Percentiles rank a stretch among this genome's conserved stretches.
phyloP scores from a whole-genome alignment of 2,888 invertebrate genomes.

The Mechanitis mazaeus region DNA sequence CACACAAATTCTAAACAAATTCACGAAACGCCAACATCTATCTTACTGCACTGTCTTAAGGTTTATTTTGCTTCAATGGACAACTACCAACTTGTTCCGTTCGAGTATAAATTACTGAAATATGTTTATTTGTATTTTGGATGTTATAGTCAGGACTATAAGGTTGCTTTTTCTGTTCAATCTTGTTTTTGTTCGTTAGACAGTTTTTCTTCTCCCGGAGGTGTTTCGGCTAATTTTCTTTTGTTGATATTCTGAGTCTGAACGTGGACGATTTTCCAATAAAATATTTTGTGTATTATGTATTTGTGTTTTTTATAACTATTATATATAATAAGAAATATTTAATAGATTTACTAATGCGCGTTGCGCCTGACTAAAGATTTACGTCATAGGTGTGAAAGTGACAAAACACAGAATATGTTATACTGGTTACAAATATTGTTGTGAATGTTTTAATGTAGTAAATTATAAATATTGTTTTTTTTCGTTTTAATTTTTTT shows the following conservation, averaged over 20 bases:
- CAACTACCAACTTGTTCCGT: slow-evolving; percentile 6
- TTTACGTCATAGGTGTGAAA: no score
- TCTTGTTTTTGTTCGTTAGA: slow-evolving; percentile 4
- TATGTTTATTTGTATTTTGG: slow-evolving; percentile 5
- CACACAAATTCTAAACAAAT: slow-evolving; percentile 10
- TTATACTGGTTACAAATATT: no score
- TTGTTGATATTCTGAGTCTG: slow-evolving; percentile 4
- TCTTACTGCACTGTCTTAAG: neutral
- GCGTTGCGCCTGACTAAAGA: no score
- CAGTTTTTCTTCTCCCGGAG: slow-evolving; percentile 17
- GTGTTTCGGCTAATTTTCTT: slow-evolving; percentile 23
- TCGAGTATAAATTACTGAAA: slow-evolving; percentile 14
- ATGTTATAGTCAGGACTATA: slow-evolving; percentile 12
- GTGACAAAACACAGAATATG: no score
- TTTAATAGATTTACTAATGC: no score
- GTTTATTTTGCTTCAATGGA: slow-evolving; percentile 8
- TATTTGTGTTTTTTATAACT: neutral
- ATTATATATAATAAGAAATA: no score
- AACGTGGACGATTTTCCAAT: slow-evolving; percentile 3
- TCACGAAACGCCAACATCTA: slow-evolving; percentile 5
- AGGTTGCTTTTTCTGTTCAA: slow-evolving; percentile 11
- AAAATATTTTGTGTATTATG: neutral
- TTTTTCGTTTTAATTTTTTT: no score
- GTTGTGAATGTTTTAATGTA: no score
- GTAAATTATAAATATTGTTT: no score